Percentiles rank a stretch among this genome's conserved stretches.
phyloP scores from a whole-genome alignment of 2,113 vertebrate genomes.

The Anguilla rostrata region DNA sequence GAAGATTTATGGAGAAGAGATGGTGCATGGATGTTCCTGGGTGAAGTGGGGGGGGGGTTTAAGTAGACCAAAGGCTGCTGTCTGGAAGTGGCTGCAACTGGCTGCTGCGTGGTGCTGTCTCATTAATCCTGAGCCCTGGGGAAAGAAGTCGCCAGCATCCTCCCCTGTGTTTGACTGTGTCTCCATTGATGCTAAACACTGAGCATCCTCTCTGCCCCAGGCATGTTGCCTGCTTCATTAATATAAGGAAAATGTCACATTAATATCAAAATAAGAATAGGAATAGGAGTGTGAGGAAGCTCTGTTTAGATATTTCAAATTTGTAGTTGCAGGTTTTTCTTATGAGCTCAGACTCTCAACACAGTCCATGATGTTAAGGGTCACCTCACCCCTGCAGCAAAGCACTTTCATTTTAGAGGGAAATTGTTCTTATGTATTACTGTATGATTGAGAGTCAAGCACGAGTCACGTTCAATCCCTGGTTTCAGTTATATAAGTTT shows the following conservation, averaged over 20 bases:
- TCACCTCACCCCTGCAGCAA: not conserved
- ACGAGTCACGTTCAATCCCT: no score
- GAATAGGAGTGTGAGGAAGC: not conserved
- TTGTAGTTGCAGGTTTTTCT: slow-evolving; percentile 12
- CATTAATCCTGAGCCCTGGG: slow-evolving; percentile 74
- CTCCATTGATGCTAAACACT: slow-evolving; percentile 69
- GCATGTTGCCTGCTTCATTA: slow-evolving; percentile 67
- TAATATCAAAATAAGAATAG: not conserved
- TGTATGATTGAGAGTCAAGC: not conserved
- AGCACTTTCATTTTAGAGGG: not conserved
- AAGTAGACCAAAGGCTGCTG: slow-evolving; percentile 65
- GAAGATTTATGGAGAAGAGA: slow-evolving; percentile 41
- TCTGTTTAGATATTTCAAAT: slow-evolving; percentile 15
- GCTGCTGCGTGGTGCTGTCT: slow-evolving; percentile 62
- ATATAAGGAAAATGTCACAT: slow-evolving; percentile 7
- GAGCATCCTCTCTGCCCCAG: slow-evolving; percentile 52
- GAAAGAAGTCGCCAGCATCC: slow-evolving; percentile 68
- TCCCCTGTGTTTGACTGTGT: slow-evolving; percentile 69
- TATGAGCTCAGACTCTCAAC: not conserved
- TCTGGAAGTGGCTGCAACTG: slow-evolving; percentile 73
- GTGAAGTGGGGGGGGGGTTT: slow-evolving; percentile 38
- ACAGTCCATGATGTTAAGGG: not conserved
- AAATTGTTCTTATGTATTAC: not conserved
- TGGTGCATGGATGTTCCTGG: slow-evolving; percentile 43
- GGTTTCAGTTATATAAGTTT: not conserved